phyloP scores from a whole-genome alignment of 1,140 invertebrate genomes.

The Tetramorium simillimum region DNA sequence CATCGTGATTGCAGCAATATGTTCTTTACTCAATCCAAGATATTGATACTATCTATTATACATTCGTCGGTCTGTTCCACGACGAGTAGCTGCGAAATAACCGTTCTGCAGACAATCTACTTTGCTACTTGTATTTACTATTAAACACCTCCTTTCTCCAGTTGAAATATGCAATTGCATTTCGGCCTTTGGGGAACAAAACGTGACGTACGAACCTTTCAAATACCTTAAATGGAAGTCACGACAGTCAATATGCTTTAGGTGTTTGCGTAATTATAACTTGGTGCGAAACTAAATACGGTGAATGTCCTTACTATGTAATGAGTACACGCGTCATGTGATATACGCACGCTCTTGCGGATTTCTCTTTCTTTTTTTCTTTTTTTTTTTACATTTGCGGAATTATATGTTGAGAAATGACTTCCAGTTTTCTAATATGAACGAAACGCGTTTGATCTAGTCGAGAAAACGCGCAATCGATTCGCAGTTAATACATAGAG shows the following conservation, averaged over 20 bases:
- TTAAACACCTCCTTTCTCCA: not conserved
- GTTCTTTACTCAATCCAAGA: not conserved
- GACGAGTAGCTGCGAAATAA: not conserved
- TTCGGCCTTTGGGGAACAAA: not conserved
- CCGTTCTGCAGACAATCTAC: not conserved
- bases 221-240: not conserved
- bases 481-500: constrained; percentile 13
- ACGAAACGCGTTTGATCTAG: constrained; percentile 44
- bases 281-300: not conserved
- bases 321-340: not conserved
- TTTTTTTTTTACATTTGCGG: not conserved
- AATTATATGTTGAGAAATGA: constrained; percentile 15
- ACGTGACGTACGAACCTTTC: constrained; percentile 3
- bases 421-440: not conserved
- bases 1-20: not conserved
- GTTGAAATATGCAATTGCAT: not conserved
- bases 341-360: not conserved
- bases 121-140: not conserved
- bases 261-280: constrained; percentile 29
- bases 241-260: not conserved
- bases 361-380: not conserved
- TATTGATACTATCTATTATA: not conserved
- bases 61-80: not conserved
- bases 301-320: constrained; percentile 14
- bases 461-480: constrained; percentile 40